Base-by-base conservation (phyloP, 2,888 invertebrate genomes). In the Dimorphilus gyrociliatus region DNA sequence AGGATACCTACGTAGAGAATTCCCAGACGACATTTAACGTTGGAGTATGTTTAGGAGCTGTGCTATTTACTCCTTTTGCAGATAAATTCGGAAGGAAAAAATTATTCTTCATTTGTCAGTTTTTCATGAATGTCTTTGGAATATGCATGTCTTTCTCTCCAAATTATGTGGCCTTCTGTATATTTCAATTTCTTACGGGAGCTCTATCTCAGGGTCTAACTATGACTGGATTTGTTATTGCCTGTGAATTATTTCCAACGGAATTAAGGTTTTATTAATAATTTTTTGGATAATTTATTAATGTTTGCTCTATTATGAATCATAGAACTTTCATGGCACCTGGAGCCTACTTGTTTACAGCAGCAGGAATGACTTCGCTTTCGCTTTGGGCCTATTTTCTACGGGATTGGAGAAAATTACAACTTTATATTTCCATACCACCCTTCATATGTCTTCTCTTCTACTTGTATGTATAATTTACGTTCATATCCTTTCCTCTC, bases 151-250 rank as follows among this genome's bases (percentile, higher is more conserved):
- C 33, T 19, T 33, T 29, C 17, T 23, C 33, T n/a, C 28, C 33
- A 15, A 29, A 29, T 13, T 29, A 16, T 17, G 7, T 19, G 13
- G 12, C 19, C 16, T 33, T 33, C 25, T 33, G 33, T 26, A 29
- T 14, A 19, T 33, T 29, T 17, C 33, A 33, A 25, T 33, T 33
- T 15, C 29, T 33, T 12, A 33, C 33, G n/a, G 33, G 21, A 21
- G n/a, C 21, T 10, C 21, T n/a, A 10, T 25, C 19, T 4, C 33
- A 33, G 33, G 33, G 33, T 6, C 24, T 33, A 4, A 19, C 26
- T 18, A 29, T 33, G 29, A 17, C 29, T 3, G 33, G 33, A 2
- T 33, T 33, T 19, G 33, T 33, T 15, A 21, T 33, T n/a, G 33
- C 33, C 4, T 33, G 33, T 29, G 33, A 33, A 25, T 19, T 33